Conservation (phyloP, 2,797 vertebrate genomes). For the Urocyon cinereoargenteus region DNA sequence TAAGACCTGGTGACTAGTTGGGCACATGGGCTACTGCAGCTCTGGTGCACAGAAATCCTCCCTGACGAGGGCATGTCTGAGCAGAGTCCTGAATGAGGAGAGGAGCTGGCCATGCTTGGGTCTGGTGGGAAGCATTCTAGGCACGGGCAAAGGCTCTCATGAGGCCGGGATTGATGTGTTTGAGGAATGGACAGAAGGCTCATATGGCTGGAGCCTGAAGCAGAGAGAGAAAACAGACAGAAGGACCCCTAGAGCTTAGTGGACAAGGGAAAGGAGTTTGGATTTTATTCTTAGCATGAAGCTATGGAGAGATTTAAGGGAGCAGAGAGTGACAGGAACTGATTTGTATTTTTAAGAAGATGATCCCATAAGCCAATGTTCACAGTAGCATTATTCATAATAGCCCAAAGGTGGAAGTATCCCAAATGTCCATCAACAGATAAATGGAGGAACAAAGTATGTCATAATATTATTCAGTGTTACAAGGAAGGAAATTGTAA, state of each 20-base stretch:
- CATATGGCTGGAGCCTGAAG: not conserved
- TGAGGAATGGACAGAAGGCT: not conserved
- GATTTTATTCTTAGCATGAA: not conserved
- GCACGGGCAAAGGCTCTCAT: not conserved
- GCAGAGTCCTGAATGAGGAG: not conserved
- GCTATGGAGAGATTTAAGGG: not conserved
- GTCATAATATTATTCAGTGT: not conserved
- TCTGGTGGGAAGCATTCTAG: too few relatives aligned
- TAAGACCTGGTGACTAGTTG: not conserved
- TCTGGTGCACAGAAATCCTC: fast-evolving
- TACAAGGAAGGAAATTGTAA: not conserved
- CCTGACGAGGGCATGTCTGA: not conserved
- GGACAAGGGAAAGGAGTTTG: not conserved
- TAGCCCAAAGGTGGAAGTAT: not conserved
- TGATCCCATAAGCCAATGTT: not conserved
- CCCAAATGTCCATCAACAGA: not conserved
- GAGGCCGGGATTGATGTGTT: not conserved
- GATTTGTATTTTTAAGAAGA: slow-evolving; percentile 1
- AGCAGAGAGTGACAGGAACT: not conserved
- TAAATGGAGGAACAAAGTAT: not conserved
- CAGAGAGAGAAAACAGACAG: not conserved
- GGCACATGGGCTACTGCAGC: fast-evolving
- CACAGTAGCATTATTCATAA: not conserved
- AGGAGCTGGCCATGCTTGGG: not conserved
- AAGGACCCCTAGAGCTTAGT: not conserved